Percentiles rank a stretch among this genome's conserved stretches.
phyloP scores from a whole-genome alignment of 2,797 vertebrate genomes.

The Acanthurus leucopareius region DNA sequence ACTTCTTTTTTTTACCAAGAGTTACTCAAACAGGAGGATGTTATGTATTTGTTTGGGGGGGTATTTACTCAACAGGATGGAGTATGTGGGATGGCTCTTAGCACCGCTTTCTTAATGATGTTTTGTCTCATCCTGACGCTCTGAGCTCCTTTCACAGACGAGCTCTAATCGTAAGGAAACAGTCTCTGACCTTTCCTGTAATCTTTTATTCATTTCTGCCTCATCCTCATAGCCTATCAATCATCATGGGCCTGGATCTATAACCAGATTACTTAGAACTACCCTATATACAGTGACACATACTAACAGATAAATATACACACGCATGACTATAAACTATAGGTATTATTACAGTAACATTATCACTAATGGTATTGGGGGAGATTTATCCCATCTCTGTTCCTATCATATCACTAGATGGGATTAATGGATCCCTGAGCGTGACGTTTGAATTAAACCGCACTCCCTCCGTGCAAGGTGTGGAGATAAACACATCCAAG shows the following conservation, averaged over 20 bases:
- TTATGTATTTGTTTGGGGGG: not conserved
- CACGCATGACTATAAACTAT: slow-evolving; percentile 46
- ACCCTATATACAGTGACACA: slow-evolving; percentile 39
- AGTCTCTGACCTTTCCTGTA: slow-evolving; percentile 22
- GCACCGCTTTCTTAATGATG: not conserved
- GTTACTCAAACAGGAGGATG: too few species aligned
- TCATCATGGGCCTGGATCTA: slow-evolving; percentile 59
- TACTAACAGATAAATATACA: slow-evolving; percentile 29
- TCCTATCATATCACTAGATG: slow-evolving; percentile 80
- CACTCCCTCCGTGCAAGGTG: slow-evolving; percentile 62
- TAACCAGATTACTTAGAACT: slow-evolving; percentile 77
- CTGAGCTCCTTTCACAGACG: slow-evolving; percentile 18
- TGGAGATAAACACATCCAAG: slow-evolving; percentile 72
- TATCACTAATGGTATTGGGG: slow-evolving; percentile 67
- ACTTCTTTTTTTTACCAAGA: not conserved
- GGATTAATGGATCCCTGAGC: slow-evolving; percentile 78
- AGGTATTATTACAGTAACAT: slow-evolving; percentile 71
- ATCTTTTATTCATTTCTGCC: slow-evolving; percentile 52
- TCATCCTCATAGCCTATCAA: slow-evolving; percentile 58
- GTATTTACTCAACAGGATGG: too few species aligned
- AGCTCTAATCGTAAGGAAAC: slow-evolving; percentile 43
- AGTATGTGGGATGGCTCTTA: not conserved
- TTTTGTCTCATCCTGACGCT: not conserved
- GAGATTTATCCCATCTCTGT: slow-evolving; percentile 74
- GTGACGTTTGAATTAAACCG: slow-evolving; percentile 78